Percentiles rank a stretch among this genome's conserved stretches.
Conservation (phyloP, 2,113 vertebrate genomes). For the Cebus imitator region DNA sequence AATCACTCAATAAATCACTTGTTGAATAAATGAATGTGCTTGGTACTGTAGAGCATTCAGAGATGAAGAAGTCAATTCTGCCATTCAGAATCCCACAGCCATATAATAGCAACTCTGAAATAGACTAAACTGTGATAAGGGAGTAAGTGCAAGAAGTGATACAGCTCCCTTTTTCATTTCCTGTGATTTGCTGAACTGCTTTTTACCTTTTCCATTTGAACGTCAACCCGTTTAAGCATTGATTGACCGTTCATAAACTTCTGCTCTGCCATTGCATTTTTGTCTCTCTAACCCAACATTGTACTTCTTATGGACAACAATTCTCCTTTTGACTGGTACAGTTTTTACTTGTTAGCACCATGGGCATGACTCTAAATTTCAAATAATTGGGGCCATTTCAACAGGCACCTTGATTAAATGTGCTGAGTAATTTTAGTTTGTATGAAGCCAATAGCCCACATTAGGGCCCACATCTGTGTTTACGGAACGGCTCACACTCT, state of each 20-base stretch:
- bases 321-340: background rate
- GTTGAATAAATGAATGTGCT: background rate
- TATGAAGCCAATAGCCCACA: background rate
- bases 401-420: constrained; percentile 8
- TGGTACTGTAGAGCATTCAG: background rate
- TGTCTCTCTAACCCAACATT: background rate
- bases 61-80: background rate
- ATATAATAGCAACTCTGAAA: background rate
- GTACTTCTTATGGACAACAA: background rate
- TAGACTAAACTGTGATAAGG: background rate
- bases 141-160: background rate
- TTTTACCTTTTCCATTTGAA: background rate
- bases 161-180: background rate
- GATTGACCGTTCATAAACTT: background rate
- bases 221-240: background rate
- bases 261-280: background rate
- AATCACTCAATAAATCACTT: constrained; percentile 7
- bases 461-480: constrained; percentile 54
- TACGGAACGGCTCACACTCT: constrained; percentile 15
- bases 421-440: constrained; percentile 28
- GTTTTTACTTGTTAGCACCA: background rate
- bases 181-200: background rate
- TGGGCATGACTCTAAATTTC: background rate
- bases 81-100: background rate
- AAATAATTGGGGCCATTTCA: background rate